These are phyloP conservation scores for Drosophila lacicola DNA, from an alignment of 2,888 invertebrate species.

Conservation along the genomic window DNA sequence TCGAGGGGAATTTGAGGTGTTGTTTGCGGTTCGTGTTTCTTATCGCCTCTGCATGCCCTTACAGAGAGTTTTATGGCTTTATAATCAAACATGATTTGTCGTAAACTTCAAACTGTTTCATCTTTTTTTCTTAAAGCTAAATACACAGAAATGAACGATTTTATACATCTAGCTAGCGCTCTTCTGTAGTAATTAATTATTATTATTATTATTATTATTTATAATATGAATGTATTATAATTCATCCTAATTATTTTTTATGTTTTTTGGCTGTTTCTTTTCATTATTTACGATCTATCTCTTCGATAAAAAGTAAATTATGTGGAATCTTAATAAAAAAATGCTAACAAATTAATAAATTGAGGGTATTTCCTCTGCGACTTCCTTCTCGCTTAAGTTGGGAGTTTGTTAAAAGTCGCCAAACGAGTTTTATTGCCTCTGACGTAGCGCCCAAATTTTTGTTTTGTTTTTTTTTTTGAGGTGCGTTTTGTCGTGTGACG, in stretches of 20 bases:
- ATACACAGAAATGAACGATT: too few relatives aligned
- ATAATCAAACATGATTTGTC: neutral
- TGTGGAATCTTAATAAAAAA: too few relatives aligned
- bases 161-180: neutral
- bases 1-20: slow-evolving; percentile 2
- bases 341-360: neutral
- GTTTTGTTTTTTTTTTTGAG: neutral
- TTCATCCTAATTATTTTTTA: too few relatives aligned
- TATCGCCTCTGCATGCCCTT: slow-evolving; percentile 8
- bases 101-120: too few relatives aligned
- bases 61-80: neutral
- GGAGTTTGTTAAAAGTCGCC: neutral
- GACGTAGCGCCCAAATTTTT: slow-evolving; percentile 9
- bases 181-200: too few relatives aligned
- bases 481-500: slow-evolving; percentile 17
- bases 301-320: too few relatives aligned
- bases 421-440: slow-evolving; percentile 14
- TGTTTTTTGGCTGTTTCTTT: too few relatives aligned
- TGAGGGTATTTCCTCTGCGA: neutral
- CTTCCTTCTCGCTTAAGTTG: too few relatives aligned
- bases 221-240: too few relatives aligned
- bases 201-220: too few relatives aligned
- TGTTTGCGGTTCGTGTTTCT: slow-evolving; percentile 11
- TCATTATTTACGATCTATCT: too few relatives aligned
- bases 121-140: neutral